Evolutionary conservation across 2,113 vertebrate genomes (phyloP), one percentile per base, ranked within the genome.

Genomic region (Erythrocercus mccallii): DNA sequence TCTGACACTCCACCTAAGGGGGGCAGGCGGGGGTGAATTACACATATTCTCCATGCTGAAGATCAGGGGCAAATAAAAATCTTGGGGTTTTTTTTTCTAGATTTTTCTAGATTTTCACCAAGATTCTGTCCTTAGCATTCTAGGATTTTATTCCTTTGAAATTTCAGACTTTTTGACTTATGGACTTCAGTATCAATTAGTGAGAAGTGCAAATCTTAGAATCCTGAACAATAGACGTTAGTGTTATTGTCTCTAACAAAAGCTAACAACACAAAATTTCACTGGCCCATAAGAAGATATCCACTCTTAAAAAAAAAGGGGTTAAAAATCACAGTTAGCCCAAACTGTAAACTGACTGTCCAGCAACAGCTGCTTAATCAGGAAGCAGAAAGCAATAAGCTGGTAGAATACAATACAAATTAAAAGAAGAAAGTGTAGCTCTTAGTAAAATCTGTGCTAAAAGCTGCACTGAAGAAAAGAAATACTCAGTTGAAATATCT

Each of bases 1-100:
- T 54, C 27, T 72, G 48, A 51, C 19, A 19, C 14, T 64, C 20
- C 24, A 30, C 15, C 22, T 18, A 61, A 51, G 11, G 6, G 0
- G 5, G 23, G 9, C 4, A 19, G 11, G 17, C 5, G 15, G 10
- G 9, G 27, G 3, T 3, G 1, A 45, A 68, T 47, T 6, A 40
- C 25, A 61, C 0, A 2, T 15, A 22, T 4, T 57, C 8, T 50
- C 19, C 28, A 79, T 38, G 30, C 7, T 68, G 48, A 80, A 80
- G 5, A 82, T 74, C 1, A 6, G 28, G 15, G 11, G 1, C 1
- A 25, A 30, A 48, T 14, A 69, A 66, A 51, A 42, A 22, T 10
- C n/a, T 42, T 60, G 3, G 1, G 3, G 0, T 0, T 19, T 47
- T 60, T 57, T 69, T n/a, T n/a, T n/a, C n/a, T n/a, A n/a, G n/a